These are phyloP conservation scores for Cydia pomonella DNA, from an alignment of 1,140 invertebrate genomes.

Conservation along the genomic window DNA sequence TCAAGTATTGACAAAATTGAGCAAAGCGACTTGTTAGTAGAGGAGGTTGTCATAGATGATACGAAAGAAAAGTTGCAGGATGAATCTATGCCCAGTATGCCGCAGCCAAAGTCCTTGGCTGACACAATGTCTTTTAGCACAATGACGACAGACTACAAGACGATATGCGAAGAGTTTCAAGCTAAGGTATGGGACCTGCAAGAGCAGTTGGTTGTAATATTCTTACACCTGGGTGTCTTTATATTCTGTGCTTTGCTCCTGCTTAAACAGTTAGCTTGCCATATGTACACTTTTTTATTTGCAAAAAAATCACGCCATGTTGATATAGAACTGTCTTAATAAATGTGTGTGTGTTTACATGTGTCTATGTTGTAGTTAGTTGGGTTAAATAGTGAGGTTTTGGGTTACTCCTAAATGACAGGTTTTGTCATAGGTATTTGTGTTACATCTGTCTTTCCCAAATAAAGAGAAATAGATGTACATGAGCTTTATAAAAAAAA, in stretches of 20 bases:
- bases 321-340: constrained; percentile 24
- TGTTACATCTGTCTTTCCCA: too few species aligned
- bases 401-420: too few species aligned
- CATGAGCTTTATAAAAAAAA: too few species aligned
- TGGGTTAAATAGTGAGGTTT: not conserved
- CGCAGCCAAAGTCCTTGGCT: constrained; percentile 62
- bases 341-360: constrained; percentile 21
- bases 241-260: constrained; percentile 50
- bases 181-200: constrained; percentile 65
- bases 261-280: constrained; percentile 48
- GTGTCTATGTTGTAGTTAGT: constrained; percentile 25
- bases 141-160: constrained; percentile 77
- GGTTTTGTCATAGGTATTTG: too few species aligned
- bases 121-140: constrained; percentile 72
- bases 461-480: too few species aligned
- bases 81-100: constrained; percentile 41
- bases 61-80: constrained; percentile 54
- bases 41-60: constrained; percentile 72
- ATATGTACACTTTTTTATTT: constrained; percentile 43
- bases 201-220: constrained; percentile 51
- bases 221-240: constrained; percentile 44
- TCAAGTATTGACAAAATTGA: constrained; percentile 63
- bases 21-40: constrained; percentile 66
- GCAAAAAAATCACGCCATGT: constrained; percentile 35
- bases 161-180: constrained; percentile 76